Evolutionary conservation across 2,797 vertebrate genomes (phyloP), one percentile per base, ranked within the genome.

Genomic region (Centropyge bicolor): DNA sequence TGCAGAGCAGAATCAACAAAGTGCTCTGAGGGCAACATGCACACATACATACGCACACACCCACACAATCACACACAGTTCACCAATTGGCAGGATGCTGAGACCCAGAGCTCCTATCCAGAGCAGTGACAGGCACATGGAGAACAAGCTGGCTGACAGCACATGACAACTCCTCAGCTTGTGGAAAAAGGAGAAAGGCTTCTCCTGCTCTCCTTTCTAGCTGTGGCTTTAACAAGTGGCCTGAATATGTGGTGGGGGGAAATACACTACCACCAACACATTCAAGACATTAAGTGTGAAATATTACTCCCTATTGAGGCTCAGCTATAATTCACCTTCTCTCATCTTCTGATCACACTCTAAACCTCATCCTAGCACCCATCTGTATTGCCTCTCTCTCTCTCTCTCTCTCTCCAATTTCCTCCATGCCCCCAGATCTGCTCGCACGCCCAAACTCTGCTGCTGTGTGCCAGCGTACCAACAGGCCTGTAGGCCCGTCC

Each of bases 61-160:
- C 68, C 81, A 88, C 80, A 88, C 89, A 92, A 81, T 86, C 87
- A 87, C 87, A 91, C 86, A 83, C 76, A 62, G 82, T 89, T 93
- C 88, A 91, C 86, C 86, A 90, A 93, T 90, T 92, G 93, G 88
- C 84, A 91, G 84, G 90, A 90, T 88, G 90, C 88, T 89, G 89
- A 83, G 91, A 94, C 89, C 90, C 85, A 86, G 81, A 91, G 89
- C 86, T 86, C 86, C 86, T 71, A 90, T 92, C 83, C 87, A 89
- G 87, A 91, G 88, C 87, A 73, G 83, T 93, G 91, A 91, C 92
- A 93, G 90, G 89, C 93, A 90, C 89, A 88, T 69, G 85, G 90
- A 88, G 92, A 91, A 94, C 91, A 92, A 86, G 88, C 89, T 86
- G 90, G 87, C 87, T 94, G 91, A 94, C 87, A 91, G 92, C 86